Evolutionary conservation across 2,797 vertebrate genomes (phyloP), one percentile per base, ranked within the genome.

Genomic region (Cyprinodon diabolis): DNA sequence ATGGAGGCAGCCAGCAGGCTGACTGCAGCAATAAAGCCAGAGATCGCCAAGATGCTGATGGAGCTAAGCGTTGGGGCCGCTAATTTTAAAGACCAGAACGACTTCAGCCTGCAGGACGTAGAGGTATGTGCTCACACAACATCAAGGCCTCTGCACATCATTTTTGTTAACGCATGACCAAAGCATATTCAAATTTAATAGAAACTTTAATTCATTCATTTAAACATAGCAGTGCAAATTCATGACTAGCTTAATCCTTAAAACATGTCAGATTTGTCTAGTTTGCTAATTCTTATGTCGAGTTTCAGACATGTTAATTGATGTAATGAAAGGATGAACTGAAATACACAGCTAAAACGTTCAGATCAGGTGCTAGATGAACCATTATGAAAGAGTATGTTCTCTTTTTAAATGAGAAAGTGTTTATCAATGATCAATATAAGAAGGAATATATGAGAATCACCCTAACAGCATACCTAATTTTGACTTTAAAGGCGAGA

Each of bases 21-120:
- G 90, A 99, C 98, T 77, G 97, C 98, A 84, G 97, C 97, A 95
- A 99, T 99, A 96, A 99, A 99, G 94, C 98, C 98, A 0, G 98
- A 99, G 94, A 99, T 99, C 30, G 98, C 97, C 94, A 99, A 99
- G 95, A 99, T 99, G 98, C 95, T 99, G 91, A 99, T 99, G 98
- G 98, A 99, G 85, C 95, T 99, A 82, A 98, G 98, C 57, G 96
- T 97, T 0, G 98, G 98, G 71, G 97, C 98, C 1, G 97, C 98
- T 25, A 97, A 97, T 94, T 98, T 99, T 81, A 99, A 98, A 92
- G 97, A 99, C 94, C 98, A 99, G 91, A 99, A 98, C 15, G 98
- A 99, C 92, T 99, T 99, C 96, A 99, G 97, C 92, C 95, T 99
- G 79, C 98, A 98, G 90, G 98, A 99, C 73, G 97, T 99, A 30